Evolutionary conservation across 2,797 vertebrate species (phyloP).

Genomic region (Mus minutoides): DNA sequence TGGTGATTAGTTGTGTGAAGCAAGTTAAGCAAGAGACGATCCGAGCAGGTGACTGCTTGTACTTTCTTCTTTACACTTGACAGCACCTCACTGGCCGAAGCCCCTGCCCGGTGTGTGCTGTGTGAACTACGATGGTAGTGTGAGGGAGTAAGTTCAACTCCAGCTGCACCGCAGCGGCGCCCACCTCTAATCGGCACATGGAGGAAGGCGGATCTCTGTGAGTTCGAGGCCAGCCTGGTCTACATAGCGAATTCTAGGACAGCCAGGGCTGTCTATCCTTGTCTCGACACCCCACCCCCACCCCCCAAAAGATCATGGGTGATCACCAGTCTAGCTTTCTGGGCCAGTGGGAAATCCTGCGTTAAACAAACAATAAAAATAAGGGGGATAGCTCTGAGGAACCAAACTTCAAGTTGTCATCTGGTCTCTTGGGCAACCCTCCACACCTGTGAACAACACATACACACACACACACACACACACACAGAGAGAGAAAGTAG

Average conservation of each 20-base stretch:
- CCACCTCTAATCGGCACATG: neutral
- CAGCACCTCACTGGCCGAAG: neutral
- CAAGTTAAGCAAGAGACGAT: neutral
- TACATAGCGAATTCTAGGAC: neutral
- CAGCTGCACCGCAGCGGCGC: neutral
- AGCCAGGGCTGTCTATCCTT: neutral
- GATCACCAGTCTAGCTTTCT: neutral
- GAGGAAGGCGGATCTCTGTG: neutral
- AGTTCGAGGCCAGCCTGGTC: neutral
- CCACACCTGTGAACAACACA: neutral
- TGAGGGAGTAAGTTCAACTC: neutral
- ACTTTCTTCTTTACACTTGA: constrained; percentile 9
- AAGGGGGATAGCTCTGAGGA: neutral
- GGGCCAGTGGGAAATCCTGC: neutral
- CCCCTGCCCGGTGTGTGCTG: neutral
- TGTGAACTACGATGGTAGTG: neutral
- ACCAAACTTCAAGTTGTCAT: neutral
- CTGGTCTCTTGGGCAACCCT: neutral
- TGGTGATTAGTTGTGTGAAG: neutral
- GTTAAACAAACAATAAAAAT: neutral
- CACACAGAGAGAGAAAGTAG: neutral
- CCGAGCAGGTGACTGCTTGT: neutral
- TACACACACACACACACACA: too few relatives aligned
- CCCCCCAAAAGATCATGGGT: neutral
- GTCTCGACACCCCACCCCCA: neutral